A percentile compares a stretch with the other conserved stretches of the same genome.
phyloP scores from a whole-genome alignment of 2,888 invertebrate genomes.

The Capitulum mitella region DNA sequence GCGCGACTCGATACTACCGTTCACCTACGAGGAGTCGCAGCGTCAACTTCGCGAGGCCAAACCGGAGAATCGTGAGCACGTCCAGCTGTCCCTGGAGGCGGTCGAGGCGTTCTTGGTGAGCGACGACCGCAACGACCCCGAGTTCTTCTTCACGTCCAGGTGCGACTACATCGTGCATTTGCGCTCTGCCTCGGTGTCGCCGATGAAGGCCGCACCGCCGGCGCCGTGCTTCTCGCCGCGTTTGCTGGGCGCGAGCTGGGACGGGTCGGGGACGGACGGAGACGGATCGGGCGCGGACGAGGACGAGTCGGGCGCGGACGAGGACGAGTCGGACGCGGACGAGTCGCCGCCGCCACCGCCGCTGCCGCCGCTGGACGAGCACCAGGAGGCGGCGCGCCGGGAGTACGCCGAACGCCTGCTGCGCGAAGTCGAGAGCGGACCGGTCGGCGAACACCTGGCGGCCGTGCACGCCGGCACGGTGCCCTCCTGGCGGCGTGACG shows the following conservation, averaged over 20 bases:
- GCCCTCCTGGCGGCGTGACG: conserved; percentile 42
- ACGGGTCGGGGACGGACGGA: conserved; percentile 35
- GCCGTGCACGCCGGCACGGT: conserved; percentile 39
- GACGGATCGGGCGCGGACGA: not conserved
- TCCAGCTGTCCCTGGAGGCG: conserved; percentile 36
- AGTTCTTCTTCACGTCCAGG: conserved; percentile 36
- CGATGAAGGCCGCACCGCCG: conserved; percentile 41
- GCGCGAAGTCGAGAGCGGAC: conserved; percentile 40
- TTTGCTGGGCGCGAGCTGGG: not conserved
- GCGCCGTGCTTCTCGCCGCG: no score
- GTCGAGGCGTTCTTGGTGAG: conserved; percentile 39
- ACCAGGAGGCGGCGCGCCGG: conserved; percentile 44
- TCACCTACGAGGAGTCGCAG: conserved; percentile 39
- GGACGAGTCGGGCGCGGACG: conserved; percentile 31
- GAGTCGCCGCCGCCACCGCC: conserved; percentile 41
- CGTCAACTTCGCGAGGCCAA: conserved; percentile 40
- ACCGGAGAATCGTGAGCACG: conserved; percentile 41
- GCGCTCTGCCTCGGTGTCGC: conserved; percentile 41
- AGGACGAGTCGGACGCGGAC: conserved; percentile 32
- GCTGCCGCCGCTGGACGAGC: conserved; percentile 40
- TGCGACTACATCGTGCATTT: conserved; percentile 40
- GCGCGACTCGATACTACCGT: conserved; percentile 33
- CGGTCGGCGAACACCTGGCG: conserved; percentile 42
- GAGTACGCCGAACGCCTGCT: conserved; percentile 42
- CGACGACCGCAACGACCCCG: conserved; percentile 38